phyloP scores from a whole-genome alignment of 2,113 vertebrate genomes.

The Chascanopsetta lugubris region DNA sequence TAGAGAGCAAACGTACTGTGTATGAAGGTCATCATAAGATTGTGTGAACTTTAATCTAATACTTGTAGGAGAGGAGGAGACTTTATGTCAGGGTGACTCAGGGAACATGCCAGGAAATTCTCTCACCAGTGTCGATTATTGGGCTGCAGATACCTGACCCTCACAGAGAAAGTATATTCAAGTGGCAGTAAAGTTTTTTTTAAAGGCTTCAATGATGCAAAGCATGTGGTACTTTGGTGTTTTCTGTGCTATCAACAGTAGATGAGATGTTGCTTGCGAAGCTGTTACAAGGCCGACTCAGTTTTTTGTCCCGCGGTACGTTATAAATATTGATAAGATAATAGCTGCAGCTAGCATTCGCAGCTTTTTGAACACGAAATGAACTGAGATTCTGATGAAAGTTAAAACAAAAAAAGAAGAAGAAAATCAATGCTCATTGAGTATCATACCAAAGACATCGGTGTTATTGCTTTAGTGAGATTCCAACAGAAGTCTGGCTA shows the following conservation, averaged over 20 bases:
- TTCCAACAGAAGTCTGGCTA: too few relatives aligned
- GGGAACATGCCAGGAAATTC: slow-evolving; percentile 3
- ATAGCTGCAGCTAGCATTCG: not conserved
- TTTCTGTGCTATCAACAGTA: not conserved
- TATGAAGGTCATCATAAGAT: slow-evolving; percentile 18
- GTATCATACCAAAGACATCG: too few relatives aligned
- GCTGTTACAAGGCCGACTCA: not conserved
- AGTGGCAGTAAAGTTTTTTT: not conserved
- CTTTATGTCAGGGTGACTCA: slow-evolving; percentile 35
- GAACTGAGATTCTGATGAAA: too few relatives aligned
- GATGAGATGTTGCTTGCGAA: not conserved
- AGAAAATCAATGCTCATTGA: too few relatives aligned
- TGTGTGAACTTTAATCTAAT: slow-evolving; percentile 26
- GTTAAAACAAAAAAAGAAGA: too few relatives aligned
- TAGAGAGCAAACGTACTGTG: not conserved
- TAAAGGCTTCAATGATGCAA: not conserved
- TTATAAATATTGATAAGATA: slow-evolving; percentile 13
- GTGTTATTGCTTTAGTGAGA: too few relatives aligned
- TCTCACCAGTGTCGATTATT: not conserved
- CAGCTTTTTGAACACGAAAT: too few relatives aligned
- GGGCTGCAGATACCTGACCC: slow-evolving; percentile 3
- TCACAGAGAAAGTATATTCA: not conserved
- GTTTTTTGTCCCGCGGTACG: too few relatives aligned
- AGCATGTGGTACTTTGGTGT: not conserved
- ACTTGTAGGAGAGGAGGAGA: slow-evolving; percentile 6